Percentiles rank a stretch among this genome's conserved stretches.
These are phyloP conservation scores for Lobophora halterata DNA, from an alignment of 2,888 invertebrate species.

Conservation along the genomic window DNA sequence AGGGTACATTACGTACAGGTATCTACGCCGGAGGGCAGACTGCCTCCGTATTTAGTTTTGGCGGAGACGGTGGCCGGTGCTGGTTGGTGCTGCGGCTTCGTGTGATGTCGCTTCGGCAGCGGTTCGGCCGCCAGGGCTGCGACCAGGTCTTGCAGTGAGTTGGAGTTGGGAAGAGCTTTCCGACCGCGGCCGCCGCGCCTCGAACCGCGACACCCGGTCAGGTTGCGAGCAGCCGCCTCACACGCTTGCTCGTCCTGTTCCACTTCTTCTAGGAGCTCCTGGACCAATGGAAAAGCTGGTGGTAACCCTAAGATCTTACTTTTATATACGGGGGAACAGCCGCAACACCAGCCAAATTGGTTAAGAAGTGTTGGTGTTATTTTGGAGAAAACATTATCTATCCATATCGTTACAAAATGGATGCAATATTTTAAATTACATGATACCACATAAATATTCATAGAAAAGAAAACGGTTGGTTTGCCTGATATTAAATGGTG, in stretches of 20 bases:
- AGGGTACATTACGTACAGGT: conserved; percentile 50
- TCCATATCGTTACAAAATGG: too few species aligned
- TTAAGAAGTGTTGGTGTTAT: too few species aligned
- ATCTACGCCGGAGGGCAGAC: conserved; percentile 73
- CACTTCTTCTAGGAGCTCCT: conserved; percentile 89
- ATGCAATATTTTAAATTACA: too few species aligned
- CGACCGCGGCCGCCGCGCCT: conserved; percentile 59
- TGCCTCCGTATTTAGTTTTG: conserved; percentile 71
- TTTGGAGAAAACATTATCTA: too few species aligned
- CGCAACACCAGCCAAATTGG: too few species aligned
- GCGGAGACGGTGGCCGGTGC: conserved; percentile 59
- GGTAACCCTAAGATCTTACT: too few species aligned
- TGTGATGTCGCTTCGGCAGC: conserved; percentile 46
- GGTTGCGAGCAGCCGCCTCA: conserved; percentile 73
- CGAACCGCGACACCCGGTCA: conserved; percentile 58
- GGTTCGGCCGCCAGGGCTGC: conserved; percentile 72
- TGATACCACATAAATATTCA: too few species aligned
- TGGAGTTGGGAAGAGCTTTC: conserved; percentile 76
- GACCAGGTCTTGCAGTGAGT: conserved; percentile 82
- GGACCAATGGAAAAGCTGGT: conserved; percentile 18
- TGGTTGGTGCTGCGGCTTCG: conserved; percentile 43
- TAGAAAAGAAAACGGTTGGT: too few species aligned
- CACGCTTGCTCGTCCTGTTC: conserved; percentile 87
- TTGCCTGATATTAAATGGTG: too few species aligned
- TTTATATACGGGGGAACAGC: too few species aligned